These are phyloP conservation scores for Thermophis baileyi DNA, from an alignment of 2,113 vertebrate species.

Conservation along the genomic window DNA sequence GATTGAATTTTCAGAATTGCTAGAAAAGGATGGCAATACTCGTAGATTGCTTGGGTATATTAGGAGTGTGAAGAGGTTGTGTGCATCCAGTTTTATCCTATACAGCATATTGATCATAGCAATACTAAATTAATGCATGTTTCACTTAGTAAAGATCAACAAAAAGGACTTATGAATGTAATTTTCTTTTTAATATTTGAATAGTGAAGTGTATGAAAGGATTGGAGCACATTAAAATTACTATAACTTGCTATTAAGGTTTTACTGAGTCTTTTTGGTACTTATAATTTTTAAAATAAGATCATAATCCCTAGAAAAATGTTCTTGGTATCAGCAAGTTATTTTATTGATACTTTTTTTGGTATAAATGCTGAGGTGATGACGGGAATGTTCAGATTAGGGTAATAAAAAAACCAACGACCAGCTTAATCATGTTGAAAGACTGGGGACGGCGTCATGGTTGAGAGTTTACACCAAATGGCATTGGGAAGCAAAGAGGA, in stretches of 20 bases:
- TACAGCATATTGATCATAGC: not conserved
- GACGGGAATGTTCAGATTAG: not conserved
- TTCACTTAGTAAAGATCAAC: constrained; percentile 4
- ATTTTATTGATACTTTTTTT: not conserved
- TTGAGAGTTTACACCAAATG: not conserved
- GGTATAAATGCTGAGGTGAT: not conserved
- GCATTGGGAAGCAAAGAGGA: not conserved
- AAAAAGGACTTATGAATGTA: constrained; percentile 16
- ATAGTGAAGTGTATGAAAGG: constrained; percentile 9
- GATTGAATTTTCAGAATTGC: constrained; percentile 6
- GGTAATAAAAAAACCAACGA: not conserved
- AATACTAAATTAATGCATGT: not conserved
- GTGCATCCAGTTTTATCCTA: not conserved
- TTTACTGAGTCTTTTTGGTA: constrained; percentile 8
- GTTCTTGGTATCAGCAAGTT: not conserved
- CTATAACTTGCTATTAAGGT: not conserved
- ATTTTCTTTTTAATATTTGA: constrained; percentile 20
- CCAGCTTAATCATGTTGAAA: not conserved
- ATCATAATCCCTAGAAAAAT: not conserved
- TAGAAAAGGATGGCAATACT: constrained; percentile 6
- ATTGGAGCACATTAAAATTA: constrained; percentile 30
- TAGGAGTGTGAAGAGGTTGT: not conserved
- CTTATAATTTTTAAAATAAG: not conserved
- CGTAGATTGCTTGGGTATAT: not conserved
- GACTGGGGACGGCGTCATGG: not conserved